Base-by-base conservation (phyloP, 2,797 vertebrate species). In the Phalanger gymnotis region DNA sequence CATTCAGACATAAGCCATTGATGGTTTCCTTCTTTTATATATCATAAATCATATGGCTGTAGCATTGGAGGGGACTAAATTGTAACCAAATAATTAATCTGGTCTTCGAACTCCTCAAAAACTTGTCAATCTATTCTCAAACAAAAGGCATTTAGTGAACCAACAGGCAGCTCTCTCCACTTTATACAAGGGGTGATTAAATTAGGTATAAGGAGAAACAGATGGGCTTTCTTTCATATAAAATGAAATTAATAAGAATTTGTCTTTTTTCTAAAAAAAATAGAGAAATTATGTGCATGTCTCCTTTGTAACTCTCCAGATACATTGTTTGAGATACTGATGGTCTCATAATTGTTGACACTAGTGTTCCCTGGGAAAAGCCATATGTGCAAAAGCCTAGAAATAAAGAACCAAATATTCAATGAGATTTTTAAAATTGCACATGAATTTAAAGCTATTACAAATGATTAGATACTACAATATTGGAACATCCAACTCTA, bases 271-370 rank as follows among this genome's bases (percentile, higher is more conserved):
- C 40, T 58, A 91, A 94, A 66, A 51, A 73, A 56, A 92, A 91
- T 89, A 93, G 81, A 90, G 28, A 92, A 95, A 94, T 87, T 54
- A 91, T 56, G 94, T 25, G 5, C 27, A 11, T 57, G 11, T 30
- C 51, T 95, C 14, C 53, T 93, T 53, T 10, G 10, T 12, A 34
- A 56, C 73, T 97, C 89, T 96, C 92, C 55, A 2, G 7, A 91
- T 91, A 92, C 54, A 98, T 95, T 94, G 92, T 91, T 96, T 92
- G 92, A 95, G 66, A 95, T 96, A 87, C 96, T 55, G 30, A 66
- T 94, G 95, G 90, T 98, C 97, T 96, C 92, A 95, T 92, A 97
- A 91, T 55, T 90, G 91, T 11, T 94, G 96, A 98, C 98, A 98
- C 95, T 97, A 94, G 97, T 97, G 96, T 95, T 54, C 93, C 96